Base-by-base conservation (phyloP, 2,113 vertebrate genomes). In the Syngnathoides biaculeatus region DNA sequence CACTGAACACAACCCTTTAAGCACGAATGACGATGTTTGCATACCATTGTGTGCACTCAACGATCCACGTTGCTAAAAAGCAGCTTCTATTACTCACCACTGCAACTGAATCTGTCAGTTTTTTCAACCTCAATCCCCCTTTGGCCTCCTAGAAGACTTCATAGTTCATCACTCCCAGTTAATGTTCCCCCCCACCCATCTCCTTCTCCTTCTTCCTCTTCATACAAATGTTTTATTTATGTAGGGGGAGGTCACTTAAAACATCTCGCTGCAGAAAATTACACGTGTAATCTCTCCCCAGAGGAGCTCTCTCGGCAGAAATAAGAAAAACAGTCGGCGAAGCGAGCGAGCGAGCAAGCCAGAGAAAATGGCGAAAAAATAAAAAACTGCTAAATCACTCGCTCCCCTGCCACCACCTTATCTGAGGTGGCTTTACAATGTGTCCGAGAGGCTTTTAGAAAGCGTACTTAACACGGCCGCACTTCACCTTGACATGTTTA, bases 261-360 rank as follows among this genome's bases (percentile, higher is more conserved):
- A 88, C 86, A 90, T 84, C 88, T 92, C 89, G 87, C 92, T 86
- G 85, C 89, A 89, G 89, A 91, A 90, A 90, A 90, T 90, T 89
- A 91, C 87, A 86, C 86, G 78, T 90, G 88, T 91, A 92, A 88
- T 87, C 83, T 84, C 72, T 91, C 91, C 55, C 90, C 84, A 69
- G 74, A 88, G 89, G 91, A 87, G 53, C 71, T 79, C 71, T 75
- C 72, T 19, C 60, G 82, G 64, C 45, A 87, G 86, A 88, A 88
- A 88, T 86, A 86, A 62, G 83, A 86, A 87, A 89, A 93, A 91
- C 90, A 89, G 81, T 88, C 83, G 13, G 68, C 73, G 77, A 89
- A 89, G 89, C 89, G 87, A 78, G 76, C 67, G 75, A 87, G 60
- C 19, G 57, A 42, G 87, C 79, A n/a, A n/a, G 75, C 71, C 75